Conservation (phyloP, 2,888 invertebrate genomes). For the Cephus sareptanus region DNA sequence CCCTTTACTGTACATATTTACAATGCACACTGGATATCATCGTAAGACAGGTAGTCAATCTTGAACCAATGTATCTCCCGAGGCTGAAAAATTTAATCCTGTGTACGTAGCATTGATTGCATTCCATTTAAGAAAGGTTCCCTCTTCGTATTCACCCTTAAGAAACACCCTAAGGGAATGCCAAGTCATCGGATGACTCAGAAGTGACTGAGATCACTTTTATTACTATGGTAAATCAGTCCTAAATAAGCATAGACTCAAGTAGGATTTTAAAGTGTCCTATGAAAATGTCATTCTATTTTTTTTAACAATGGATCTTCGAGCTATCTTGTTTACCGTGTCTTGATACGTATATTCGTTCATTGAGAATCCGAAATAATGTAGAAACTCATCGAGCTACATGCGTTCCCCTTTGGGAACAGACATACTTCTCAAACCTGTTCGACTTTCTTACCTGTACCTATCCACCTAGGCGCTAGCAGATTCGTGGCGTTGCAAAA, state of each 20-base stretch:
- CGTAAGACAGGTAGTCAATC: slow-evolving; percentile 42
- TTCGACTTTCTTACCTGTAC: neutral
- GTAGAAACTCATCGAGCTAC: no score
- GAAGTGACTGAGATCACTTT: neutral
- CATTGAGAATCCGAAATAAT: neutral
- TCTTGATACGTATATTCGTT: neutral
- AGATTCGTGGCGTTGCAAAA: slow-evolving; percentile 38
- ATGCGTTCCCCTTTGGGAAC: neutral
- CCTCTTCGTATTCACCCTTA: slow-evolving; percentile 30
- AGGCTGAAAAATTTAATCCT: slow-evolving; percentile 32
- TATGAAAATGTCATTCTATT: neutral
- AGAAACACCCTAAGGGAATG: neutral
- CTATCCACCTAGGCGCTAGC: neutral
- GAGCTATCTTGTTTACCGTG: neutral
- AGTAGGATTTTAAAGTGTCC: neutral
- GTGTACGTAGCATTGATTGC: slow-evolving; percentile 30
- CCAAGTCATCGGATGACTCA: neutral
- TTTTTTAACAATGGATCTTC: neutral
- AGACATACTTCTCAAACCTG: neutral
- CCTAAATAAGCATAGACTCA: neutral
- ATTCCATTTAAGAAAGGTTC: slow-evolving; percentile 44
- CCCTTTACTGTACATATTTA: neutral
- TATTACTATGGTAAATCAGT: neutral
- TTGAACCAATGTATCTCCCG: slow-evolving; percentile 36
- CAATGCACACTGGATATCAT: slow-evolving; percentile 25